Percentiles rank a stretch among this genome's conserved stretches.
Evolutionary conservation across 2,888 invertebrate genomes (phyloP).

Genomic region (Liodrosophila aerea): DNA sequence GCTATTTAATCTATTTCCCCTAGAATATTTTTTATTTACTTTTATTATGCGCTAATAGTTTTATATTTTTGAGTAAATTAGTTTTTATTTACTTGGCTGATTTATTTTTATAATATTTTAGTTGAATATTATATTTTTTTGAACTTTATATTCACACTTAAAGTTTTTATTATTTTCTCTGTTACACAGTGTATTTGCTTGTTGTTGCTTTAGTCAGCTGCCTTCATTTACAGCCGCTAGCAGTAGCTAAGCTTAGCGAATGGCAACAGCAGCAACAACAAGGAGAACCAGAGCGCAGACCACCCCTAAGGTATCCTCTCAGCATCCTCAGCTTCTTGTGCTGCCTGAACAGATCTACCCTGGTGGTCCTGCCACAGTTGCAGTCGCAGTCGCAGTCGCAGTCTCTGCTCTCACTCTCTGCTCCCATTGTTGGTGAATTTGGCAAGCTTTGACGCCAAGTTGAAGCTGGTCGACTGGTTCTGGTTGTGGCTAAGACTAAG

Average conservation of each 20-base stretch:
- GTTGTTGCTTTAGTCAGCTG: constrained; percentile 28
- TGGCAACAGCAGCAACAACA: constrained; percentile 17
- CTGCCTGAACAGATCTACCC: constrained; percentile 28
- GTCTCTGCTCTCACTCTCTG: constrained; percentile 14
- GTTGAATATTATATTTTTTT: not conserved
- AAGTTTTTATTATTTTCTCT: constrained; percentile 19
- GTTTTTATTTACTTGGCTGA: too few species aligned
- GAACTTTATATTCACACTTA: not conserved
- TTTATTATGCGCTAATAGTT: too few species aligned
- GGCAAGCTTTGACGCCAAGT: constrained; percentile 60
- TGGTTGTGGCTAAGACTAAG: constrained; percentile 9
- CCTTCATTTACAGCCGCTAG: constrained; percentile 62
- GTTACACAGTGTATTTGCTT: constrained; percentile 63
- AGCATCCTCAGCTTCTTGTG: constrained; percentile 27
- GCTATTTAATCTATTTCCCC: too few species aligned
- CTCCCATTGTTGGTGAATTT: constrained; percentile 65
- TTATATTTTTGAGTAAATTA: too few species aligned
- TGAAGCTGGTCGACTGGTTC: constrained; percentile 26
- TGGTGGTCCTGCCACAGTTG: constrained; percentile 54
- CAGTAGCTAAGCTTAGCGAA: constrained; percentile 21
- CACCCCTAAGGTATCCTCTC: constrained; percentile 69
- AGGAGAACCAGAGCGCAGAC: constrained; percentile 43
- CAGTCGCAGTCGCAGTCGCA: not conserved
- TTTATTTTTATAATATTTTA: not conserved
- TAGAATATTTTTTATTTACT: too few species aligned